These are phyloP conservation scores for Lathamus discolor DNA, from an alignment of 2,113 vertebrate genomes.

Conservation along the genomic window DNA sequence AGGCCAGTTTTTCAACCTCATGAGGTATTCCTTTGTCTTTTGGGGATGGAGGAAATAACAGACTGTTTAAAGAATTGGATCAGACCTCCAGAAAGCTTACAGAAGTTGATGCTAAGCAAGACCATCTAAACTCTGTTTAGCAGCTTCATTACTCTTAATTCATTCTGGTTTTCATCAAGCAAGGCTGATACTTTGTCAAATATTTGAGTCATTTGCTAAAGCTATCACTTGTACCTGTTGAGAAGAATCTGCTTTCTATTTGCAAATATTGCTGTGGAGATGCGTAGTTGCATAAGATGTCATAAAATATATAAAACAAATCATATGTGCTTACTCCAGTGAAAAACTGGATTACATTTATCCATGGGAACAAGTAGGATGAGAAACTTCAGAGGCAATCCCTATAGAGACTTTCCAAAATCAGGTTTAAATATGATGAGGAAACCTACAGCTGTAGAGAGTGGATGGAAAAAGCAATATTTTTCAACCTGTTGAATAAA, in stretches of 20 bases:
- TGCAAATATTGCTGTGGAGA: neutral
- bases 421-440: neutral
- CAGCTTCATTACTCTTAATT: neutral
- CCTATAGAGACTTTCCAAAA: neutral
- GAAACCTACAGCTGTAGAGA: neutral
- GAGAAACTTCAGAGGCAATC: neutral
- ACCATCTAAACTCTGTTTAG: neutral
- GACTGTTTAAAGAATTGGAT: neutral
- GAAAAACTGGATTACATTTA: neutral
- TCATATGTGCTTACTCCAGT: neutral
- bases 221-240: neutral
- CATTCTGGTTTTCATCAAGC: neutral
- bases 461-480: neutral
- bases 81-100: neutral
- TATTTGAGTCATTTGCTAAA: neutral
- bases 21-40: neutral
- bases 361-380: neutral
- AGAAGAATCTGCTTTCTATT: neutral
- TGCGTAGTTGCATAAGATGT: neutral
- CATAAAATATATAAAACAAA: neutral
- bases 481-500: neutral
- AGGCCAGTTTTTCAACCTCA: neutral
- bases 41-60: neutral
- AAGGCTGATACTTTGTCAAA: neutral
- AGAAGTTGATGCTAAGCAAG: neutral